phyloP scores from a whole-genome alignment of 2,113 vertebrate genomes.

The Grantiella picta region DNA sequence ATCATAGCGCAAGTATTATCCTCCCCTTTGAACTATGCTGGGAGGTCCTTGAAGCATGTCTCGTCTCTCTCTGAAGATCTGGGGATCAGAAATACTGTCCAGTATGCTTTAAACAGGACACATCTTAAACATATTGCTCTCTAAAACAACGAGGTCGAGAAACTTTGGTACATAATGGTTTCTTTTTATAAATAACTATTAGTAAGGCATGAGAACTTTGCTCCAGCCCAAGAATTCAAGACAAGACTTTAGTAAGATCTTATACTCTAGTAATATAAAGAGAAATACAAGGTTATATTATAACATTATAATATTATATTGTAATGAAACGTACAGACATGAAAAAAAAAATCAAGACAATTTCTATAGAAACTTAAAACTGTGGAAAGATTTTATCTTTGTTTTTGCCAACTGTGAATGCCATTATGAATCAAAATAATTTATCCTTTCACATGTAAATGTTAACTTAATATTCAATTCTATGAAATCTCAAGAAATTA shows the following conservation, averaged over 20 bases:
- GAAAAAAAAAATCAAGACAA: not conserved
- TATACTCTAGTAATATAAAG: not conserved
- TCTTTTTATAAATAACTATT: not conserved
- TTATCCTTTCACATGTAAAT: not conserved
- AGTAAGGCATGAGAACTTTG: not conserved
- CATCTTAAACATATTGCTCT: not conserved
- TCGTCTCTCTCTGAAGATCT: not conserved
- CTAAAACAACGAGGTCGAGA: not conserved
- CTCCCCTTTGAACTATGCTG: not conserved
- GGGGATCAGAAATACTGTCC: not conserved
- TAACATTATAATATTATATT: not conserved
- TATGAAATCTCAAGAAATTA: not conserved
- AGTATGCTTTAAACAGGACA: not conserved
- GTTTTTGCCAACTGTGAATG: not conserved
- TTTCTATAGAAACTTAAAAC: not conserved
- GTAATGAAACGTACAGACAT: not conserved
- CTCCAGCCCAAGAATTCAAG: not conserved
- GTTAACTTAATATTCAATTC: not conserved
- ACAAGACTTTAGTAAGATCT: not conserved
- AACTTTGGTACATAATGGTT: not conserved
- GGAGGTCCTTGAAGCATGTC: not conserved
- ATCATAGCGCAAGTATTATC: not conserved
- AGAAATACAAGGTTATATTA: not conserved
- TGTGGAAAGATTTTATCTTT: not conserved
- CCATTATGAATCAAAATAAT: not conserved